Evolutionary conservation across 2,888 invertebrate species (phyloP).

Genomic region (Leucophenga montana): DNA sequence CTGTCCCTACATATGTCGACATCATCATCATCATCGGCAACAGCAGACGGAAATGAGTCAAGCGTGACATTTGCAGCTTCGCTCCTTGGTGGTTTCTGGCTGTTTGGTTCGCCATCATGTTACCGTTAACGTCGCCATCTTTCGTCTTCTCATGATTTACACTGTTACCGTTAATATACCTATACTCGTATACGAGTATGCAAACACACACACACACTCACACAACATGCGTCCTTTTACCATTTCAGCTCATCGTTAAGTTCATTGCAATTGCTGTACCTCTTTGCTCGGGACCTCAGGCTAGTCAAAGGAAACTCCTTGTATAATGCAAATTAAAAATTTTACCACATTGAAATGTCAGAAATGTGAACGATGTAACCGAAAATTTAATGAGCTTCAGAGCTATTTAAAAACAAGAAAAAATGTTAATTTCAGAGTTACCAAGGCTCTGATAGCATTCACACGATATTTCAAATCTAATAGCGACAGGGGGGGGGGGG

Average conservation of each 20-base stretch:
- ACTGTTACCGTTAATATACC: slow-evolving; percentile 6
- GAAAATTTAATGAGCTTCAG: too few relatives aligned
- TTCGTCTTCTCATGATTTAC: slow-evolving; percentile 52
- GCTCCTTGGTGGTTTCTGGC: slow-evolving; percentile 6
- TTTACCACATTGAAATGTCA: slow-evolving; percentile 41
- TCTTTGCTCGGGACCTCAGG: slow-evolving; percentile 35
- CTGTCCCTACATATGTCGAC: slow-evolving; percentile 36
- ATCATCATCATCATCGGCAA: slow-evolving; percentile 32
- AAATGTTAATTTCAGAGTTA: too few relatives aligned
- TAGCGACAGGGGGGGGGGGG: too few relatives aligned
- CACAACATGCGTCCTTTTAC: slow-evolving; percentile 18
- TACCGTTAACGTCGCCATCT: slow-evolving; percentile 38
- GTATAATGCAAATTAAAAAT: slow-evolving; percentile 67
- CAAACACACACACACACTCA: not conserved
- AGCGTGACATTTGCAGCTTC: slow-evolving; percentile 61
- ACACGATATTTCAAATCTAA: too few relatives aligned
- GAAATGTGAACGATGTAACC: not conserved
- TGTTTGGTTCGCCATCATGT: not conserved
- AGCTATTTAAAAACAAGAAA: too few relatives aligned
- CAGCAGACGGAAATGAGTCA: slow-evolving; percentile 65
- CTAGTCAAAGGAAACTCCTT: slow-evolving; percentile 64
- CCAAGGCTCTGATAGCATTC: not conserved
- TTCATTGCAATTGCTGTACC: slow-evolving; percentile 38
- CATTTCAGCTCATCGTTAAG: not conserved
- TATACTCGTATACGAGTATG: slow-evolving; percentile 24